These are phyloP conservation scores for Lagopus leucura DNA, from an alignment of 2,113 vertebrate species.

Conservation along the genomic window DNA sequence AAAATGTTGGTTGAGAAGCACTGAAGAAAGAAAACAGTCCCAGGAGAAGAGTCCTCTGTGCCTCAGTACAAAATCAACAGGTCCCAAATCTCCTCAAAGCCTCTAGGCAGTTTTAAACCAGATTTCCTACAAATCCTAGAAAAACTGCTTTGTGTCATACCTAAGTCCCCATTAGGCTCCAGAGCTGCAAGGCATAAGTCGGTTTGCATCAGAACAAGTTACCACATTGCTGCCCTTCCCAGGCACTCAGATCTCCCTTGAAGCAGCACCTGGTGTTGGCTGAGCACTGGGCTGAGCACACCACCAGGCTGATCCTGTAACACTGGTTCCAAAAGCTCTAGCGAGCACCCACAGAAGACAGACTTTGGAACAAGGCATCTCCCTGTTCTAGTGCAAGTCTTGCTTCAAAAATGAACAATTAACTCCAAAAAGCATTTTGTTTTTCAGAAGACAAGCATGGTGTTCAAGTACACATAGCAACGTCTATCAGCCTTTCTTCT, in stretches of 20 bases:
- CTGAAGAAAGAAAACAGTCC: background rate
- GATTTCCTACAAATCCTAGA: slow-evolving; percentile 3
- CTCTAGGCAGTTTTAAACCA: slow-evolving; percentile 5
- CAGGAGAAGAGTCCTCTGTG: background rate
- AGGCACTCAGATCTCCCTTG: background rate
- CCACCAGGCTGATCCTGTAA: background rate
- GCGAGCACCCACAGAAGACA: background rate
- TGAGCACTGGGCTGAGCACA: background rate
- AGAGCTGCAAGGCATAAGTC: background rate
- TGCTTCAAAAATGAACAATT: background rate
- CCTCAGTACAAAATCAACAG: background rate
- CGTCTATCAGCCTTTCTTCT: background rate
- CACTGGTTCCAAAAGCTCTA: background rate
- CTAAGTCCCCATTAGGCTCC: background rate
- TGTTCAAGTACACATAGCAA: background rate
- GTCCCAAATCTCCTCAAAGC: background rate
- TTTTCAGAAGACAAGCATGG: background rate
- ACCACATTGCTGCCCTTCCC: background rate
- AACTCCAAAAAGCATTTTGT: background rate
- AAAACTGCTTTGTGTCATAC: slow-evolving; percentile 6
- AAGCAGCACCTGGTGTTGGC: background rate
- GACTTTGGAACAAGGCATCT: background rate
- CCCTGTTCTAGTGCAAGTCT: background rate
- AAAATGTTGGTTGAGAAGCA: slow-evolving; percentile 17
- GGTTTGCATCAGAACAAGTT: background rate